These are phyloP conservation scores for Lagria hirta DNA, from an alignment of 2,888 invertebrate genomes.

Conservation along the genomic window DNA sequence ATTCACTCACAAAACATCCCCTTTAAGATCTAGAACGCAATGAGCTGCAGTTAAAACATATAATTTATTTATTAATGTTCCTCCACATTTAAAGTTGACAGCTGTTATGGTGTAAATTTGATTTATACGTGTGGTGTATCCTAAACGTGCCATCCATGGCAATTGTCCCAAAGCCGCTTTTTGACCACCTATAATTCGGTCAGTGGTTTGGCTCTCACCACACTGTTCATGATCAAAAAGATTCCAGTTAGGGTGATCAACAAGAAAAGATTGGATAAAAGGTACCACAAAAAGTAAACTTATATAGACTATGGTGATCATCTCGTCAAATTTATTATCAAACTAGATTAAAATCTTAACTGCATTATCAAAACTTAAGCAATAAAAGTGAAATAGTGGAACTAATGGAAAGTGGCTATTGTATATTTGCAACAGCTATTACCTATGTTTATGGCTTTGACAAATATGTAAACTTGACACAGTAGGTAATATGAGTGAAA, in stretches of 20 bases:
- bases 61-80: conserved; percentile 48
- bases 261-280: neutral
- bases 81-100: conserved; percentile 49
- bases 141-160: conserved; percentile 65
- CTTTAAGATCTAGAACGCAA: conserved; percentile 40
- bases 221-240: conserved; percentile 56
- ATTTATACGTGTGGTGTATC: conserved; percentile 52
- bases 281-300: neutral
- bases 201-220: conserved; percentile 58
- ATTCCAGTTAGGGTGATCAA: conserved; percentile 47
- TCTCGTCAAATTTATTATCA: neutral
- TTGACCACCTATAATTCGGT: conserved; percentile 65
- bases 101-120: too few species aligned
- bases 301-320: neutral
- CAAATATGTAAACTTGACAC: too few species aligned
- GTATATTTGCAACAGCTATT: too few species aligned
- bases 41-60: conserved; percentile 55
- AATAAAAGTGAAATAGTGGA: too few species aligned
- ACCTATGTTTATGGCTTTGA: too few species aligned
- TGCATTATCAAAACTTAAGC: neutral
- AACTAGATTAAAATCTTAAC: neutral
- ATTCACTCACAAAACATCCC: neutral
- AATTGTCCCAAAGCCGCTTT: conserved; percentile 63
- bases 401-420: too few species aligned
- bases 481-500: too few species aligned